Conservation (phyloP, 2,113 vertebrate genomes). For the Brevimyrus niger region DNA sequence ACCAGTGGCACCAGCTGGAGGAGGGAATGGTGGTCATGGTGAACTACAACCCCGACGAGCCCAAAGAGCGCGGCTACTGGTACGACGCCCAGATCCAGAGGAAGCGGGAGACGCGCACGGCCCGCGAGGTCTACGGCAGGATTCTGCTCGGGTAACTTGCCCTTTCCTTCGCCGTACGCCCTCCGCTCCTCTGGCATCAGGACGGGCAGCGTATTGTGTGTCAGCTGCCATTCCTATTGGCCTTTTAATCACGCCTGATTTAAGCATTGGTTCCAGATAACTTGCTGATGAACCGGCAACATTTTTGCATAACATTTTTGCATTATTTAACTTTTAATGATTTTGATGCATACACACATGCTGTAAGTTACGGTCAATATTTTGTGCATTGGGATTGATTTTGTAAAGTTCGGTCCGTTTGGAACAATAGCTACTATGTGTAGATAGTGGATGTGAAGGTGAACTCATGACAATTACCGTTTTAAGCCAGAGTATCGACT, state of each 20-base stretch:
- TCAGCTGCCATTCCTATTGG: neutral
- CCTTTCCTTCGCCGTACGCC: neutral
- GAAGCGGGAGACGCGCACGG: slow-evolving; percentile 75
- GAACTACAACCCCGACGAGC: slow-evolving; percentile 89
- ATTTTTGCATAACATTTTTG: neutral
- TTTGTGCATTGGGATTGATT: neutral
- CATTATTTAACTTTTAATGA: neutral
- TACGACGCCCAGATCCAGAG: slow-evolving; percentile 85
- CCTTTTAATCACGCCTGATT: neutral
- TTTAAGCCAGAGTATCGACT: neutral
- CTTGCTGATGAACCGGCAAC: neutral
- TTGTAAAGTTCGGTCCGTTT: neutral
- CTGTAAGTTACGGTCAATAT: neutral
- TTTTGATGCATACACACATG: neutral
- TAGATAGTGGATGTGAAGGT: neutral
- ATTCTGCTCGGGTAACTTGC: slow-evolving; percentile 82
- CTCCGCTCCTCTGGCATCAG: neutral
- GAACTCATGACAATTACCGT: neutral
- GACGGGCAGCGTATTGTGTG: neutral
- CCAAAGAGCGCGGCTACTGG: slow-evolving; percentile 91
- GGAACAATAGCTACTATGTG: neutral
- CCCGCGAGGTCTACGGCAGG: slow-evolving; percentile 73
- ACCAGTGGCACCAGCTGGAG: slow-evolving; percentile 86
- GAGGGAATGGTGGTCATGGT: slow-evolving; percentile 86
- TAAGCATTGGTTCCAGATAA: neutral